Base-by-base conservation (phyloP, 1,140 invertebrate species). In the Galleria mellonella region DNA sequence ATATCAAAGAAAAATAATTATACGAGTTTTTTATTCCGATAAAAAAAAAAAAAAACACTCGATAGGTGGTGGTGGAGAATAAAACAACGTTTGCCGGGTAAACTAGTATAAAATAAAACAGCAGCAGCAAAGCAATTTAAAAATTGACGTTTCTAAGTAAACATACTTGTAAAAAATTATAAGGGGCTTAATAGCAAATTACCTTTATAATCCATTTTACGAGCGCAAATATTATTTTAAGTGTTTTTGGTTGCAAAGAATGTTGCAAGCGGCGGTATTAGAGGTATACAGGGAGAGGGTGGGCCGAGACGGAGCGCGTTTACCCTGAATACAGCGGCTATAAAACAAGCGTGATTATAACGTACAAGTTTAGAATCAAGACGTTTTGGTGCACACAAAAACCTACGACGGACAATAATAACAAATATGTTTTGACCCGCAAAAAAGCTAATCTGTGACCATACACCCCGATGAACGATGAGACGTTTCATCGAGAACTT, bases 301-400 rank as follows among this genome's bases (percentile, higher is more conserved):
- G 42, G 56, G 58, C 43, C 59, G 52, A 58, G 54, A 49, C 51
- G 39, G 56, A 49, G 47, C 42, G 60, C 63, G 70, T 72, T 75
- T 72, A 74, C 63, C 67, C 54, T 43, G 47, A 75, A 76, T 70
- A 74, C 62, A 72, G 60, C 70, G 62, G 46, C 60, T 45, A 68
- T 70, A 78, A 76, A 76, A 56, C 55, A 55, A 54, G 56, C 69
- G 50, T 65, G 65, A 72, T 77, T 73, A 77, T 65, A 70, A 56
- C 58, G 55, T 67, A 67, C 62, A 62, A 46, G 61, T 66, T 73
- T 53, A 70, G 47, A 59, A 64, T 63, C 55, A 54, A 71, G 51
- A 72, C 63, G 63, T 67, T 35, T 60, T 46, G 56, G 38, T 46
- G 44, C 57, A 58, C 49, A 69, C 39, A 44, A 67, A 66, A 59